phyloP scores from a whole-genome alignment of 2,797 vertebrate species.

The Schizopygopsis malacanthus region DNA sequence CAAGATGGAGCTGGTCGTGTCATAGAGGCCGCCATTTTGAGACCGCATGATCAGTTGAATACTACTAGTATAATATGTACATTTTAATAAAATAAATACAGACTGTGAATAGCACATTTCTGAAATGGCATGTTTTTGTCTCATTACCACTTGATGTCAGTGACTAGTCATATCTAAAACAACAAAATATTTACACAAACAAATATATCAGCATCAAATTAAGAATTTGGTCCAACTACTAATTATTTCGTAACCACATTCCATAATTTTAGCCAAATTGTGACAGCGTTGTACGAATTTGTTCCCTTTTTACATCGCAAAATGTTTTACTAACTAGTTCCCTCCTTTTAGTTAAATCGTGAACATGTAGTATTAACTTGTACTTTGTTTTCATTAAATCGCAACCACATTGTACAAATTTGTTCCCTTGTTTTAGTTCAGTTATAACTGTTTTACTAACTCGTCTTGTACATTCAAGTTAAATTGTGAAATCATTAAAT shows the following conservation, averaged over 20 bases:
- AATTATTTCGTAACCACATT: neutral
- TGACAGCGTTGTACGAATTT: rapidly evolving
- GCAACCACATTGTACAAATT: neutral
- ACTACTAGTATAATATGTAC: neutral
- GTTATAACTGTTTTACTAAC: neutral
- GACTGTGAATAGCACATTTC: neutral
- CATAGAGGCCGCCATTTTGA: neutral
- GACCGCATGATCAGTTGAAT: neutral
- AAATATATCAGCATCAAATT: neutral
- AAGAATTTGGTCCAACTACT: neutral
- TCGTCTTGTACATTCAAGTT: neutral
- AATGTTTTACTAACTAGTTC: neutral
- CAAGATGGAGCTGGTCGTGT: neutral
- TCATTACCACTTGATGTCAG: neutral
- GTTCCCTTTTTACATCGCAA: neutral
- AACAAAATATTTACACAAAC: neutral
- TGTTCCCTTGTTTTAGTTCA: neutral
- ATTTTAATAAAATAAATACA: neutral
- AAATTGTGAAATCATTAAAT: neutral
- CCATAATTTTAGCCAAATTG: neutral
- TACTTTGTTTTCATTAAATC: neutral
- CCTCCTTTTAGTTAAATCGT: too few species aligned
- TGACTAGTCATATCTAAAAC: neutral
- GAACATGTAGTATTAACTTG: too few species aligned
- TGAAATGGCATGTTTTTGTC: neutral